Evolutionary conservation across 2,113 vertebrate species (phyloP), one percentile per base, ranked within the genome.

Genomic region (Bubo blakistoni): DNA sequence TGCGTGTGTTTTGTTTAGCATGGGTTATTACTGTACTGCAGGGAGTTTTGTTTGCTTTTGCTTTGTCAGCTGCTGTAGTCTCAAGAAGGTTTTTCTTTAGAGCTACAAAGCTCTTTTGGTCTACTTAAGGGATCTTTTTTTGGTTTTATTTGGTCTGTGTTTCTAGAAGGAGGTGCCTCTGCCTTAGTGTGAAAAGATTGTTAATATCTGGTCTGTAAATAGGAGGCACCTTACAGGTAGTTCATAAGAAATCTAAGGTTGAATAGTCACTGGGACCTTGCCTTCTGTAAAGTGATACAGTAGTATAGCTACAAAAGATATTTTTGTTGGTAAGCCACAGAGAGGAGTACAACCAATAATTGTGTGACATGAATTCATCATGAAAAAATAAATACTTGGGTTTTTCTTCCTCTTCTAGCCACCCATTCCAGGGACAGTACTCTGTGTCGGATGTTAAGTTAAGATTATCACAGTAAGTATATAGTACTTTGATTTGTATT

Each of bases 341-440:
- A 30, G 18, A 27, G 19, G 6, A 72, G 8, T 34, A 30, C 7
- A 77, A 46, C 25, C 59, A 73, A 40, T 67, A 76, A 69, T 32
- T 46, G 5, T 3, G 3, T 84, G 21, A 16, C 73, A 54, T 0
- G 27, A 47, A 30, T 71, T 95, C 10, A 54, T 62, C 0, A 1
- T 59, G 44, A 7, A 57, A 61, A 88, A 29, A 77, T 2, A 77
- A 88, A 38, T 38, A n/a, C 5, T 85, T 0, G 51, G 5, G 4
- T 58, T 62, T 89, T 93, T 70, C 81, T 38, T 93, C 34, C 7
- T 87, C 52, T 93, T 96, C 19, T 74, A 99, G 99, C 76, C 99
- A 99, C 86, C 99, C 99, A 13, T 99, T 99, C 97, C 99, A 99
- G 95, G 99, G 99, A 36, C 99, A 99, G 91, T 99, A 99, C 97